Evolutionary conservation across 2,113 vertebrate species (phyloP).

Genomic region (Podarcis cretensis): DNA sequence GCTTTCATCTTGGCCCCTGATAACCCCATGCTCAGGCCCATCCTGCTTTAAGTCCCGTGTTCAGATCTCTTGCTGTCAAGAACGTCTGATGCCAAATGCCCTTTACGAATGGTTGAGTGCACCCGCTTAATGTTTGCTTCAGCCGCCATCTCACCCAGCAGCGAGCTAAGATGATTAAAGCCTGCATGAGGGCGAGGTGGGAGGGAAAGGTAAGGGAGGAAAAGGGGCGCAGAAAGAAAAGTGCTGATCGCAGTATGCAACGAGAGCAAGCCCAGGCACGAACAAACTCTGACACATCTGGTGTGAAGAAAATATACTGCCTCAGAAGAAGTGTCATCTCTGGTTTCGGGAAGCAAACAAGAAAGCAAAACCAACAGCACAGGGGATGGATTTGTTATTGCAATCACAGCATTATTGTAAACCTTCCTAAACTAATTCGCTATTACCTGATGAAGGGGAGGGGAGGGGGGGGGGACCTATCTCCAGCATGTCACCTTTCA

Average conservation of each 20-base stretch:
- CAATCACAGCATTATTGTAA: constrained; percentile 42
- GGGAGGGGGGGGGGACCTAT: constrained; percentile 30
- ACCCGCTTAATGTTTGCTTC: background rate
- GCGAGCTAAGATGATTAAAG: constrained; percentile 9
- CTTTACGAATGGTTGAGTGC: background rate
- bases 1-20: background rate
- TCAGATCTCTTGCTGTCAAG: background rate
- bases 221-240: too few species aligned
- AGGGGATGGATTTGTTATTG: constrained; percentile 53
- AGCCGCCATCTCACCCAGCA: background rate
- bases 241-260: constrained; percentile 6
- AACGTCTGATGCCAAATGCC: background rate
- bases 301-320: constrained; percentile 59
- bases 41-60: background rate
- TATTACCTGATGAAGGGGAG: constrained; percentile 59
- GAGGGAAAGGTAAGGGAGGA: background rate
- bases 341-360: constrained; percentile 68
- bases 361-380: constrained; percentile 61
- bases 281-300: constrained; percentile 59
- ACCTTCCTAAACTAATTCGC: constrained; percentile 70
- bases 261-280: constrained; percentile 47
- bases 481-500: constrained; percentile 75
- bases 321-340: constrained; percentile 61
- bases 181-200: background rate
- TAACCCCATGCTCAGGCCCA: background rate